These are phyloP conservation scores for Nasonia longicornis DNA, from an alignment of 1,140 invertebrate species.

Conservation along the genomic window DNA sequence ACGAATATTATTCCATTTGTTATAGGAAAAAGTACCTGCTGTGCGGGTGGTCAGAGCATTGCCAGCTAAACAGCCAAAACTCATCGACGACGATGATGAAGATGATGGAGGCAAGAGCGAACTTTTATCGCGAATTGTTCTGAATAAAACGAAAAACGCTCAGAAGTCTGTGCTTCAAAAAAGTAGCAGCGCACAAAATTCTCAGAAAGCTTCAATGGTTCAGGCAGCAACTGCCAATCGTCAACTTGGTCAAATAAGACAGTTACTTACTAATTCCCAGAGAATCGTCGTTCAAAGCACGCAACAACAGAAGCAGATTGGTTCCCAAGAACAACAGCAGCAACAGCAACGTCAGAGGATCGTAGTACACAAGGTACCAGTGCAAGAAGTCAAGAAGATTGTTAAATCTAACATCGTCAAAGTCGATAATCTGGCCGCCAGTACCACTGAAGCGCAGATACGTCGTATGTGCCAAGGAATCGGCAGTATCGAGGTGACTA, in stretches of 20 bases:
- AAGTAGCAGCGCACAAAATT: background rate
- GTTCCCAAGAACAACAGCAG: conserved; percentile 39
- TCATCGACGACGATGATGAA: conserved; percentile 14
- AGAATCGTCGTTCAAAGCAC: conserved; percentile 31
- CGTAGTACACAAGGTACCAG: conserved; percentile 60
- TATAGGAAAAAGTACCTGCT: conserved; percentile 51
- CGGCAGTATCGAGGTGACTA: conserved; percentile 71
- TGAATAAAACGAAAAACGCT: conserved; percentile 24
- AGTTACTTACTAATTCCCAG: conserved; percentile 40
- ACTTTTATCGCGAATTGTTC: conserved; percentile 29
- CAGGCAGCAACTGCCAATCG: conserved; percentile 16
- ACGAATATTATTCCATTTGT: conserved; percentile 29
- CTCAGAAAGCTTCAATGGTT: conserved; percentile 19
- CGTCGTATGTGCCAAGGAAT: conserved; percentile 71
- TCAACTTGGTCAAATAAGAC: conserved; percentile 42
- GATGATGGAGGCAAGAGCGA: conserved; percentile 41
- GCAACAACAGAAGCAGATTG: conserved; percentile 23
- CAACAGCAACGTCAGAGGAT: conserved; percentile 61
- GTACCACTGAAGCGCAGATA: conserved; percentile 69
- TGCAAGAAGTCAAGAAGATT: conserved; percentile 48
- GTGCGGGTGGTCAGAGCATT: conserved; percentile 59
- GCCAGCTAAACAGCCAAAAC: conserved; percentile 48
- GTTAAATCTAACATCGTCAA: conserved; percentile 67
- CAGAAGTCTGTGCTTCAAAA: conserved; percentile 22
- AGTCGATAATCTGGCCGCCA: conserved; percentile 71